These are phyloP conservation scores for Microplitis manilae DNA, from an alignment of 2,888 invertebrate genomes.

Conservation along the genomic window DNA sequence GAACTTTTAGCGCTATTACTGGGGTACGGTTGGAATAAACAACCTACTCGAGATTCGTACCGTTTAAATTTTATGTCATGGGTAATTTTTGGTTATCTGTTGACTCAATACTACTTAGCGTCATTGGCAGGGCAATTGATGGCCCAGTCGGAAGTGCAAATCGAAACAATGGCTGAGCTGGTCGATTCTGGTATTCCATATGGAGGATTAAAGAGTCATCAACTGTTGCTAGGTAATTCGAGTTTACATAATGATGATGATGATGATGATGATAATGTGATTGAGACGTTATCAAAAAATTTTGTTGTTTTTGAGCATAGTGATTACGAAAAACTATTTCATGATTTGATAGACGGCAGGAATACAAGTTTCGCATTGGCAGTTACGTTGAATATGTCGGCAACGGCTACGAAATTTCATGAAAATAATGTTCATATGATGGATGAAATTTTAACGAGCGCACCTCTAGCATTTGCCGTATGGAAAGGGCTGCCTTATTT, in stretches of 20 bases:
- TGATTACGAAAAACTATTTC: slow-evolving; percentile 46
- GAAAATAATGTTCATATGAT: slow-evolving; percentile 54
- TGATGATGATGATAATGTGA: slow-evolving; percentile 70
- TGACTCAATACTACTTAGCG: slow-evolving; percentile 64
- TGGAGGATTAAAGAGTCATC: slow-evolving; percentile 33
- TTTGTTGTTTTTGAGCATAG: slow-evolving; percentile 51
- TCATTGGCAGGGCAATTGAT: slow-evolving; percentile 63
- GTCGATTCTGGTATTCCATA: slow-evolving; percentile 46
- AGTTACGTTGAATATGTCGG: slow-evolving; percentile 57
- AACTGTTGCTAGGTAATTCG: slow-evolving; percentile 4
- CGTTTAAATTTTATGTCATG: slow-evolving; percentile 62
- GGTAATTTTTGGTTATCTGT: slow-evolving; percentile 60
- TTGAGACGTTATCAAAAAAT: slow-evolving; percentile 55
- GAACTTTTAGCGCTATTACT: slow-evolving; percentile 59
- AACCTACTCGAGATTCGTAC: slow-evolving; percentile 55
- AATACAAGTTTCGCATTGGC: slow-evolving; percentile 56
- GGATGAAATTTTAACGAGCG: slow-evolving; percentile 55
- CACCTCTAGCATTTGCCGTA: slow-evolving; percentile 59
- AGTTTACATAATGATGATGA: not conserved
- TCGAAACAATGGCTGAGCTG: slow-evolving; percentile 57
- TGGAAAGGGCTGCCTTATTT: slow-evolving; percentile 60
- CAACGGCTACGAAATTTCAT: slow-evolving; percentile 41
- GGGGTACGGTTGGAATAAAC: slow-evolving; percentile 52
- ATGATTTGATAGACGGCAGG: slow-evolving; percentile 53
- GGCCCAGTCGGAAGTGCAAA: slow-evolving; percentile 52